Conservation (phyloP, 1,140 invertebrate species). For the Acyrthosiphon pisum region DNA sequence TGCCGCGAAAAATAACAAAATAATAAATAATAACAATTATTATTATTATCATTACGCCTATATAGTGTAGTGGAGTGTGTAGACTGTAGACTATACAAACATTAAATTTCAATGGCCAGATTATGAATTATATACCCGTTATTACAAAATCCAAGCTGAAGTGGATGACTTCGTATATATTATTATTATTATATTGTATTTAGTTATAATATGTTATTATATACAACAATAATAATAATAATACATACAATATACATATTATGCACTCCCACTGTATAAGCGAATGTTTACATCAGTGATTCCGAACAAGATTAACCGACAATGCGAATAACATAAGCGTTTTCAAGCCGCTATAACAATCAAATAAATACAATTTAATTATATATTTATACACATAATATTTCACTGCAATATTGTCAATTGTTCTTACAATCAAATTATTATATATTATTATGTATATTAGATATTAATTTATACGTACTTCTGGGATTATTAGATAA, state of each 20-base stretch:
- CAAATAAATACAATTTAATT: not conserved
- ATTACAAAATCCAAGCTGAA: not conserved
- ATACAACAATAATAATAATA: not conserved
- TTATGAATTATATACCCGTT: not conserved
- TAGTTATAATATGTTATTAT: not conserved
- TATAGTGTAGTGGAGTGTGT: not conserved
- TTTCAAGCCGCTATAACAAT: not conserved
- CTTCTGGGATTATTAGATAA: not conserved
- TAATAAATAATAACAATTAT: not conserved
- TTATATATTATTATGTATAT: not conserved
- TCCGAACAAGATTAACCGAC: not conserved
- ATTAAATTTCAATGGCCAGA: not conserved
- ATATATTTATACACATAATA: not conserved
- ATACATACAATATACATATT: not conserved
- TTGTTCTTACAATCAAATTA: not conserved
- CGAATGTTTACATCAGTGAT: not conserved
- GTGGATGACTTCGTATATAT: not conserved
- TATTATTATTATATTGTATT: not conserved
- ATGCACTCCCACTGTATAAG: not conserved
- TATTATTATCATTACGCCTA: not conserved
- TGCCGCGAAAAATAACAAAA: not conserved
- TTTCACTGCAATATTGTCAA: not conserved
- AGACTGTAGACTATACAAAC: not conserved
- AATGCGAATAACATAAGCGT: not conserved
- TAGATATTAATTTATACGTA: not conserved